phyloP scores from a whole-genome alignment of 2,797 vertebrate genomes.

The Crypturellus tataupa region DNA sequence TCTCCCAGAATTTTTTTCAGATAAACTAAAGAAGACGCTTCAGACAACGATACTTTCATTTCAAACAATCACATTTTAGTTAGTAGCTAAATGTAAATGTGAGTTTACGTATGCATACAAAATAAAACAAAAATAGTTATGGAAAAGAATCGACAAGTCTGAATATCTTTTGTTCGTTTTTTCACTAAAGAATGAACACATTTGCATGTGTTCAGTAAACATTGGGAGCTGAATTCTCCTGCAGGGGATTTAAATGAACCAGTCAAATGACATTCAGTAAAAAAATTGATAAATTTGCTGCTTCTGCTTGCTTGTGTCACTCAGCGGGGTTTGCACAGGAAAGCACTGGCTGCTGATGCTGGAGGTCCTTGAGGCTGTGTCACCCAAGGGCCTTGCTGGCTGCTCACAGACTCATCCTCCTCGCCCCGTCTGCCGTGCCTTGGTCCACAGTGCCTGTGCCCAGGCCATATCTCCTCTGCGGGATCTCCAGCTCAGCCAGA shows the following conservation, averaged over 20 bases:
- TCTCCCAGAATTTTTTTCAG: background rate
- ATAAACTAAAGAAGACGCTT: background rate
- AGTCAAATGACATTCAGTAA: background rate
- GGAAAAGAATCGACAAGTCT: background rate
- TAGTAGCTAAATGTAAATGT: background rate
- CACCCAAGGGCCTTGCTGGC: background rate
- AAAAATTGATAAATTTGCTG: background rate
- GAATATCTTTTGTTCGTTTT: background rate
- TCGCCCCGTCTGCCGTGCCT: background rate
- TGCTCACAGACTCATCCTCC: background rate
- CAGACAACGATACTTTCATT: background rate
- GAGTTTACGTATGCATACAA: background rate
- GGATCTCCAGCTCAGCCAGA: background rate
- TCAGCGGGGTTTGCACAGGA: background rate
- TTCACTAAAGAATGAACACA: fast-evolving
- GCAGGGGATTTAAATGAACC: background rate
- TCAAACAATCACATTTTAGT: background rate
- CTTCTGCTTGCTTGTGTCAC: background rate
- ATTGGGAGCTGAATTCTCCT: background rate
- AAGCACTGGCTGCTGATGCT: background rate
- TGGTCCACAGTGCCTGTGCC: background rate
- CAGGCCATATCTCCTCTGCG: background rate
- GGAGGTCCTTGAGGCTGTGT: background rate
- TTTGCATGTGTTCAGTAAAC: background rate
- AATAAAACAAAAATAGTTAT: background rate